phyloP scores from a whole-genome alignment of 2,113 vertebrate species.

The Furnarius figulus region DNA sequence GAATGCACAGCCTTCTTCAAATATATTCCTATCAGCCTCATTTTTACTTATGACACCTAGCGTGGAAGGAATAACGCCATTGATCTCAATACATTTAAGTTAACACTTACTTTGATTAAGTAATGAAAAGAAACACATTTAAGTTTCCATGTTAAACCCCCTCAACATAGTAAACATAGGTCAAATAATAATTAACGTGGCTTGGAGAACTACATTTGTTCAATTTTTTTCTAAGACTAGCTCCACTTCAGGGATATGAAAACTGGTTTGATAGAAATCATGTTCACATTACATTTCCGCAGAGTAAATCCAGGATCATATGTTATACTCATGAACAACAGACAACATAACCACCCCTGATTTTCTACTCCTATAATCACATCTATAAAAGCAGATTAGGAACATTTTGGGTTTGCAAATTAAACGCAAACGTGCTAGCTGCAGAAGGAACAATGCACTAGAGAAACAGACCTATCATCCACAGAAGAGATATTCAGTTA shows the following conservation, averaged over 20 bases:
- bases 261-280: background rate
- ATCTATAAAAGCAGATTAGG: background rate
- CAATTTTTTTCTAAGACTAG: background rate
- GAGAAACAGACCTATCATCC: background rate
- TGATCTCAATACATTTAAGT: background rate
- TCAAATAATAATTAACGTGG: background rate
- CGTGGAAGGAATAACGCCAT: background rate
- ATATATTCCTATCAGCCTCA: background rate
- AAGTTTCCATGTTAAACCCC: background rate
- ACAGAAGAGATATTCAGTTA: background rate
- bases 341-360: background rate
- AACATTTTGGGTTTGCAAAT: background rate
- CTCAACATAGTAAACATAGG: background rate
- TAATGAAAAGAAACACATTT: background rate
- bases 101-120: background rate
- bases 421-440: background rate
- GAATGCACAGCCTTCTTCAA: background rate
- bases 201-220: background rate
- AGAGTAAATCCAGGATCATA: background rate
- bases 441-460: background rate
- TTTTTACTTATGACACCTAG: background rate
- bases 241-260: background rate
- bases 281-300: background rate
- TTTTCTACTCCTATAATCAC: background rate
- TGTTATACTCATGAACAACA: background rate